Percentiles rank a stretch among this genome's conserved stretches.
phyloP scores from a whole-genome alignment of 2,888 invertebrate genomes.

The Actias luna region DNA sequence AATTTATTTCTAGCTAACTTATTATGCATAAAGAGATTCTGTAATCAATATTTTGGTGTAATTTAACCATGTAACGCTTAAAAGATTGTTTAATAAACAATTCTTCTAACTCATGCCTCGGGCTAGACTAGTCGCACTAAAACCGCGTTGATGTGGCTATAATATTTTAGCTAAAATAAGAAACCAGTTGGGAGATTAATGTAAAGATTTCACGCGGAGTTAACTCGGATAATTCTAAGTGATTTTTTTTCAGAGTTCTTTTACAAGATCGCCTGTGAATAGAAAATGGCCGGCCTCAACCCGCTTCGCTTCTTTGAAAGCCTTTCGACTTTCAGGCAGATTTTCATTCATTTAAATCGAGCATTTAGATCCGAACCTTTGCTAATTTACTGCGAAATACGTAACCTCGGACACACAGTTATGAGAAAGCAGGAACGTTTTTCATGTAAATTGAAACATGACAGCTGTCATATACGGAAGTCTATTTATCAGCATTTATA shows the following conservation, averaged over 20 bases:
- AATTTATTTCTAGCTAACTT: too few species aligned
- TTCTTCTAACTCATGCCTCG: too few species aligned
- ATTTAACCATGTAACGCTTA: too few species aligned
- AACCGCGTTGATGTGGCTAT: conserved; percentile 21
- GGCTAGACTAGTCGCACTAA: too few species aligned
- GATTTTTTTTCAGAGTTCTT: conserved; percentile 44
- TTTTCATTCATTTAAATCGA: conserved; percentile 18
- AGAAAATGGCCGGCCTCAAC: conserved; percentile 25
- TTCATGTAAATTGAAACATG: neutral
- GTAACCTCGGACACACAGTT: neutral
- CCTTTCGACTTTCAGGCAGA: conserved; percentile 14
- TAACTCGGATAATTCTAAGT: conserved; percentile 59
- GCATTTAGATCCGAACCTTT: conserved; percentile 11
- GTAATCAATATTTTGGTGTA: too few species aligned
- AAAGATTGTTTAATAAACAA: too few species aligned
- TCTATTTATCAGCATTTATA: neutral
- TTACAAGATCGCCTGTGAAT: conserved; percentile 23
- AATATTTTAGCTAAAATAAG: conserved; percentile 33
- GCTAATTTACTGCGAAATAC: neutral
- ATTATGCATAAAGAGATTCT: too few species aligned
- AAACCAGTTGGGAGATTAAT: conserved; percentile 55
- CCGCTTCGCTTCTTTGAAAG: conserved; percentile 19
- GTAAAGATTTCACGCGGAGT: conserved; percentile 60
- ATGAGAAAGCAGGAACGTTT: neutral
- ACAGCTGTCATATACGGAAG: neutral